These are phyloP conservation scores for Athripsodes cinereus DNA, from an alignment of 2,888 invertebrate species.

Conservation along the genomic window DNA sequence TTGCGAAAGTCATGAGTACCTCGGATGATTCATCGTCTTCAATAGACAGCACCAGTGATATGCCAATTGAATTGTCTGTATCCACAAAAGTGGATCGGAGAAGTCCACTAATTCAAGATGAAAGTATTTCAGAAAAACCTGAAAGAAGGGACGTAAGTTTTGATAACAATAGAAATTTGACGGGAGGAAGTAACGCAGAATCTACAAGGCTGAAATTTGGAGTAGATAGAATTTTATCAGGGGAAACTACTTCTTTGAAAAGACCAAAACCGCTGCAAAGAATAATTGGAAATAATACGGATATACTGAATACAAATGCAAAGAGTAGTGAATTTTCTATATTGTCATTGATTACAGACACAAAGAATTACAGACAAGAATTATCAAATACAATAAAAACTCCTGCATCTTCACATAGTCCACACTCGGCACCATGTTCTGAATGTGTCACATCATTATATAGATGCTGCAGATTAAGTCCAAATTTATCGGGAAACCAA, in stretches of 20 bases:
- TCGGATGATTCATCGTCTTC: conserved; percentile 11
- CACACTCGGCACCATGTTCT: conserved; percentile 49
- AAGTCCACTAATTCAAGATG: conserved; percentile 2
- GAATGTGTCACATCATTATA: conserved; percentile 61
- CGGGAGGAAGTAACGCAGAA: conserved; percentile 31
- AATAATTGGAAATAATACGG: conserved; percentile 8
- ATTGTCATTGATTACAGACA: conserved; percentile 24
- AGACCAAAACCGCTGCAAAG: conserved; percentile 17
- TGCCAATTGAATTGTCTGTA: conserved; percentile 6
- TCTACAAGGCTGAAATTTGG: conserved; percentile 59
- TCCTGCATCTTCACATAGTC: conserved; percentile 27
- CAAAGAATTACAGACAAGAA: conserved; percentile 14
- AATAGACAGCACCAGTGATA: conserved; percentile 6
- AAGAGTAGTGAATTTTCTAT: conserved; percentile 24
- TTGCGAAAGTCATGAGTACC: conserved; percentile 13
- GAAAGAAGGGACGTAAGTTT: neutral
- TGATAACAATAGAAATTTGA: neutral
- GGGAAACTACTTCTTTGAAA: conserved; percentile 32
- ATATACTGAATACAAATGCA: conserved; percentile 11
- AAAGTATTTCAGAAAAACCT: neutral
- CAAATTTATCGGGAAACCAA: conserved; percentile 14
- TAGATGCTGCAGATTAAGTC: conserved; percentile 50
- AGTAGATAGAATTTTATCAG: conserved; percentile 61
- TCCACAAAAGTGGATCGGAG: conserved; percentile 5
- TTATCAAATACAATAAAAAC: conserved; percentile 7